Evolutionary conservation across 2,797 vertebrate genomes (phyloP).

Genomic region (Trachops cirrhosus): DNA sequence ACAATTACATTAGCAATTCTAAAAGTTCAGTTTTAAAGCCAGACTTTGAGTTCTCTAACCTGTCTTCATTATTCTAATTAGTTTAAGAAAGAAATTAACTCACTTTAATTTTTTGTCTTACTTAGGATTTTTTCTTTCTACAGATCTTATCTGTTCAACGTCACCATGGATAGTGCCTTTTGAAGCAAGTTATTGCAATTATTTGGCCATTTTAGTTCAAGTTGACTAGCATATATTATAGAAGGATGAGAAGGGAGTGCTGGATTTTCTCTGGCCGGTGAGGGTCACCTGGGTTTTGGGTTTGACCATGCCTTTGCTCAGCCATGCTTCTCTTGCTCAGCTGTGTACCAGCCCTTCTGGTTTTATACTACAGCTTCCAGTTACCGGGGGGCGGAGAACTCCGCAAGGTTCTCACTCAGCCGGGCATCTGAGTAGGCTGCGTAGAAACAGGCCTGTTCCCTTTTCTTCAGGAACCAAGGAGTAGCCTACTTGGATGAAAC

Average conservation of each 20-base stretch:
- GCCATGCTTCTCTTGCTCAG: not conserved
- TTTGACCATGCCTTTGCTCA: not conserved
- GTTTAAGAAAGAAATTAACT: not conserved
- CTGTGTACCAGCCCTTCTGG: not conserved
- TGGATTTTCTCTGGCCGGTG: not conserved
- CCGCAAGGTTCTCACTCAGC: not conserved
- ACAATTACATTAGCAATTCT: not conserved
- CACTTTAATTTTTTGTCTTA: conserved; percentile 47
- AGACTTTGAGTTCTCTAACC: not conserved
- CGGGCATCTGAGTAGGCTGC: not conserved
- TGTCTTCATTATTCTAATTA: not conserved
- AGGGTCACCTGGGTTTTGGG: not conserved
- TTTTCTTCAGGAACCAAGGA: not conserved
- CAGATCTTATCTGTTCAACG: conserved; percentile 50
- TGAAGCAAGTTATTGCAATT: conserved; percentile 42
- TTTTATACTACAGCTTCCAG: not conserved
- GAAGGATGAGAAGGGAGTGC: not conserved
- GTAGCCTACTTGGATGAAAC: not conserved
- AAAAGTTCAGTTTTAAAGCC: not conserved
- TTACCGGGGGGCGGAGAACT: not conserved
- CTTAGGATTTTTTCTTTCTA: conserved; percentile 50
- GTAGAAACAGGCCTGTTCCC: not conserved
- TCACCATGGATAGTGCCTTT: conserved; percentile 31
- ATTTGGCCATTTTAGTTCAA: conserved; percentile 48
- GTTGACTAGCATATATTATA: conserved; percentile 28